Evolutionary conservation across 2,888 invertebrate genomes (phyloP).

Genomic region (Steinernema scapterisci): DNA sequence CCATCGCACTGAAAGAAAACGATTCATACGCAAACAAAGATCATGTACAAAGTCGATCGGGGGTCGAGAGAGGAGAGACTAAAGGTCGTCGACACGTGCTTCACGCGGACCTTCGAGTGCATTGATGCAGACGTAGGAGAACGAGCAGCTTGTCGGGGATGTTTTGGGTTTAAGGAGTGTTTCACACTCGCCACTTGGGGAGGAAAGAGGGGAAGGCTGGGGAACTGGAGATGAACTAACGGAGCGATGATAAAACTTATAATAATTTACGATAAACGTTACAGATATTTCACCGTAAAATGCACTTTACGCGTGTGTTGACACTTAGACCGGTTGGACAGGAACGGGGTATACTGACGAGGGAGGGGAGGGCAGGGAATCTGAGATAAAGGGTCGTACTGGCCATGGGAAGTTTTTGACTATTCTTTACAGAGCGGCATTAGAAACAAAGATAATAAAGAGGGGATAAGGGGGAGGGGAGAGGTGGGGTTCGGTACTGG

Average conservation of each 20-base stretch:
- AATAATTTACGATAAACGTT: constrained; percentile 24
- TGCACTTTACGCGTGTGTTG: constrained; percentile 31
- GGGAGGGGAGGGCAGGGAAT: not conserved
- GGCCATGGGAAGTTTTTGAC: not conserved
- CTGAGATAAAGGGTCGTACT: constrained; percentile 19
- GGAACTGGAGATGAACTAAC: not conserved
- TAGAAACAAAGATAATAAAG: not conserved
- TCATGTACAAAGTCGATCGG: constrained; percentile 28
- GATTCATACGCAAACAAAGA: constrained; percentile 9
- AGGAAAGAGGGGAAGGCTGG: not conserved
- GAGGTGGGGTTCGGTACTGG: not conserved
- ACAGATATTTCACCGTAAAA: constrained; percentile 32
- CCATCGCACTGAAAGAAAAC: not conserved
- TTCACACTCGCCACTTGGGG: constrained; percentile 6
- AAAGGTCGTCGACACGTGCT: constrained; percentile 2
- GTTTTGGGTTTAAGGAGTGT: not conserved
- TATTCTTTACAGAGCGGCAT: not conserved
- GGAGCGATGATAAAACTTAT: not conserved
- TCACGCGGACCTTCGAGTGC: not conserved
- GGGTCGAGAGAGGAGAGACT: constrained; percentile 6
- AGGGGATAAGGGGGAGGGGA: not conserved
- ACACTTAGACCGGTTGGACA: constrained; percentile 28
- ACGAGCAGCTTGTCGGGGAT: not conserved
- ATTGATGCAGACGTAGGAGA: not conserved
- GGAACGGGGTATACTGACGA: not conserved